Base-by-base conservation (phyloP, 2,113 vertebrate species). In the Sinocyclocheilus anshuiensis region DNA sequence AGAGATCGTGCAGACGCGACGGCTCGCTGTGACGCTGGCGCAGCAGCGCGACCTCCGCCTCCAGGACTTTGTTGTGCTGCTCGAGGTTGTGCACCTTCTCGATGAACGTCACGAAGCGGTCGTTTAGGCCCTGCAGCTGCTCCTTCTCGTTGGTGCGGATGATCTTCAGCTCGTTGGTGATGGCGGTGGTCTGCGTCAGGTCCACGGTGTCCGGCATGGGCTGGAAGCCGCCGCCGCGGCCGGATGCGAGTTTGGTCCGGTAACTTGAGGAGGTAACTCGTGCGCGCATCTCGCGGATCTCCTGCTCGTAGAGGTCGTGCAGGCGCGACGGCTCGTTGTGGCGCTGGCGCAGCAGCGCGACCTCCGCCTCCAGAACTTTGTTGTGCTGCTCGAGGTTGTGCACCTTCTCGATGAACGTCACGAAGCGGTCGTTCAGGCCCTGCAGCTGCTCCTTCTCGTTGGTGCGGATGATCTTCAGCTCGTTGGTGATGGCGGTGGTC, bases 371-470 rank as follows among this genome's bases (percentile, higher is more conserved):
- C 69, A 96, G 94, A 9, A 95, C 94, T 84, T 94, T 94, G 85
- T 96, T 96, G 87, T 95, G 95, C 93, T 95, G 95, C 93, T 96
- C 96, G 86, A 96, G 90, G 88, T 93, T 92, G 89, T 94, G 95
- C 81, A 96, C 96, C 72, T 95, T 96, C 91, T 96, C 96, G 29
- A 96, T 95, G 93, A 96, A 96, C 89, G 93, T 91, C 86, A 94
- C 95, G 90, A 96, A 96, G 87, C 96, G 96, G 94, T 96, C 96
- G 86, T 96, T 96, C 42, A 96, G 93, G 83, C 95, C 96, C 89
- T 95, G 95, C 88, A 96, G 92, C 90, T 96, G 95, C 91, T 96
- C 95, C 90, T 96, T 96, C 93, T 96, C 95, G 91, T 94, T 95
- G 90, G 95, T 95, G 93, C 95, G 94, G 89, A 95, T 91, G 91